These are phyloP conservation scores for Ophion slaviceki DNA, from an alignment of 2,888 invertebrate species.

Conservation along the genomic window DNA sequence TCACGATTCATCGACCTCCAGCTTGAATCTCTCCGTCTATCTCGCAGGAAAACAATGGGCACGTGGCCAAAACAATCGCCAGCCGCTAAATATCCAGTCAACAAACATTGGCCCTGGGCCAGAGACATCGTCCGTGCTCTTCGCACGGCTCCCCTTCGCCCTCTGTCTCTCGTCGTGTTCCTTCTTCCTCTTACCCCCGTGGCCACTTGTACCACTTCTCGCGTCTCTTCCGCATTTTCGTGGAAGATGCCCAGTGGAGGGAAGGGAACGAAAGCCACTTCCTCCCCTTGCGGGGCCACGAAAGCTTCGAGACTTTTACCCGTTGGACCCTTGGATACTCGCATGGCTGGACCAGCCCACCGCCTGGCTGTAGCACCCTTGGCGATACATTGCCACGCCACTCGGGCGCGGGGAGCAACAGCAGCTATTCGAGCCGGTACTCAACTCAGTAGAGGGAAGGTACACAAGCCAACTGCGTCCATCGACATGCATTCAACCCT, in stretches of 20 bases:
- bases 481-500: not conserved
- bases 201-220: not conserved
- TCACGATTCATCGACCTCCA: slow-evolving; percentile 60
- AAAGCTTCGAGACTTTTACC: slow-evolving; percentile 73
- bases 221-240: not conserved
- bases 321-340: slow-evolving; percentile 37
- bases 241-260: not conserved
- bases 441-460: not conserved
- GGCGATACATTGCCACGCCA: slow-evolving; percentile 42
- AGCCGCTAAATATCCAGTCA: slow-evolving; percentile 82
- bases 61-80: slow-evolving; percentile 81
- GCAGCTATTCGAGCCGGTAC: slow-evolving; percentile 14
- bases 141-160: slow-evolving; percentile 34
- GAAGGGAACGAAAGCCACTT: not conserved
- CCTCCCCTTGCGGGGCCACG: slow-evolving; percentile 12
- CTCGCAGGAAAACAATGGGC: slow-evolving; percentile 77
- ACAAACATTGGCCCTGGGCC: slow-evolving; percentile 80
- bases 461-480: slow-evolving; percentile 30
- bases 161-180: not conserved
- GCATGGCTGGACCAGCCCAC: not conserved
- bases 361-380: slow-evolving; percentile 26
- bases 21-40: slow-evolving; percentile 55
- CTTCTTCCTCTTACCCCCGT: slow-evolving; percentile 3
- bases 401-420: slow-evolving; percentile 11
- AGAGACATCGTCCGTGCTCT: slow-evolving; percentile 72